These are phyloP conservation scores for Heliconius erato DNA, from an alignment of 2,888 invertebrate genomes.

Conservation along the genomic window DNA sequence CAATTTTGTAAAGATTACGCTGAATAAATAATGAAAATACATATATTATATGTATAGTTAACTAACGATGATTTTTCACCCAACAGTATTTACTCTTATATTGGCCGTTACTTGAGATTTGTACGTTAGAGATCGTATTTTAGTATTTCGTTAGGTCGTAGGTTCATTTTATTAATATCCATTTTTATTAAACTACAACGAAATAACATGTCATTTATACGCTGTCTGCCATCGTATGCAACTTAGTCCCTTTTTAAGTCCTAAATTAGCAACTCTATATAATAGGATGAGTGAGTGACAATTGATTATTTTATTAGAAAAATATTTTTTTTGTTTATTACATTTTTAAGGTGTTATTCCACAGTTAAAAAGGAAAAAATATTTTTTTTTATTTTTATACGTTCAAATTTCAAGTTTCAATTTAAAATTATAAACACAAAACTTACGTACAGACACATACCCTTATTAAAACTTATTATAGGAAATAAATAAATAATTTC, in stretches of 20 bases:
- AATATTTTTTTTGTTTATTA: no score
- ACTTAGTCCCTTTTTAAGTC: background rate
- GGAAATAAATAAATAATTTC: no score
- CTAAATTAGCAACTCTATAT: background rate
- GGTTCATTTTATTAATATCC: background rate
- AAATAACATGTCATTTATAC: background rate
- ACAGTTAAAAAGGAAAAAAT: no score
- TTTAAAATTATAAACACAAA: no score
- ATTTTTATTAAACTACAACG: background rate
- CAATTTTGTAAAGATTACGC: slow-evolving; percentile 81
- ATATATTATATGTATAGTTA: slow-evolving; percentile 62
- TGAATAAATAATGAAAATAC: slow-evolving; percentile 78
- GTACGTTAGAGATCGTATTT: background rate
- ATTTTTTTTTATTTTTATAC: no score
- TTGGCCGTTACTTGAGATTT: background rate
- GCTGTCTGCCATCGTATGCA: background rate
- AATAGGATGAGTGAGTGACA: background rate
- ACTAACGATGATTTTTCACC: slow-evolving; percentile 47
- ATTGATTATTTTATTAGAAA: background rate
- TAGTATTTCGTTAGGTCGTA: background rate
- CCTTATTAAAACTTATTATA: background rate
- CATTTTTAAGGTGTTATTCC: no score
- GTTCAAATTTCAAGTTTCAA: no score
- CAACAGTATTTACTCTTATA: background rate
- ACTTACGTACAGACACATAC: background rate